Evolutionary conservation across 2,797 vertebrate species (phyloP), one percentile per base, ranked within the genome.

Genomic region (Falco novaeseelandiae): DNA sequence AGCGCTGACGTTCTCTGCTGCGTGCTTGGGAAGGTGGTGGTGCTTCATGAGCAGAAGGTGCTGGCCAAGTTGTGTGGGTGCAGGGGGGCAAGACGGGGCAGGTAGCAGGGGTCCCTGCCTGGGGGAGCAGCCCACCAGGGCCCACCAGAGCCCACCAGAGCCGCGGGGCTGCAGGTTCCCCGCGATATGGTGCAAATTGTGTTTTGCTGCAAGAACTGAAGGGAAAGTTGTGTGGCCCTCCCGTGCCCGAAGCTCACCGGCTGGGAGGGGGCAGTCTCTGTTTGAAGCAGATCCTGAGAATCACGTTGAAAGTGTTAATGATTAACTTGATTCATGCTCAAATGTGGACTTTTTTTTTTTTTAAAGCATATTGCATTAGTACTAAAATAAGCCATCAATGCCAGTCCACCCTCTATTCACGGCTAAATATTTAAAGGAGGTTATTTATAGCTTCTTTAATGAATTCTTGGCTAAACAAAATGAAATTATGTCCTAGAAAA

Each of bases 401-500:
- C 98, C 98, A 97, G 97, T 98, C 98, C 97, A 98, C 97, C 97
- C 98, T 98, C 98, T 98, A 94, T 98, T 98, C 98, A 97, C 74
- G 87, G 97, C 98, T 98, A 97, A 98, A 98, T 98, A 97, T 97
- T 98, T 98, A 98, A 98, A 97, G 97, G 96, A 97, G 97, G 98
- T 97, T 98, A 98, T 98, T 98, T 98, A 98, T 98, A 98, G 97
- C 96, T 97, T 95, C 97, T 97, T 98, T 98, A 98, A 98, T 98
- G 98, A 98, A 98, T 98, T 98, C 97, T 97, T 98, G 97, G 97
- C 98, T 98, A 98, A 98, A 98, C 97, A 98, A 98, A 98, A 98
- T 98, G 97, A 98, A 98, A 97, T 98, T 98, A 98, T 98, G 97
- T 97, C 98, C 98, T 97, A 98, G 98, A 98, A 98, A 98, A 98